Percentiles rank a stretch among this genome's conserved stretches.
Evolutionary conservation across 1,140 invertebrate genomes (phyloP).

Genomic region (Nasonia giraulti): DNA sequence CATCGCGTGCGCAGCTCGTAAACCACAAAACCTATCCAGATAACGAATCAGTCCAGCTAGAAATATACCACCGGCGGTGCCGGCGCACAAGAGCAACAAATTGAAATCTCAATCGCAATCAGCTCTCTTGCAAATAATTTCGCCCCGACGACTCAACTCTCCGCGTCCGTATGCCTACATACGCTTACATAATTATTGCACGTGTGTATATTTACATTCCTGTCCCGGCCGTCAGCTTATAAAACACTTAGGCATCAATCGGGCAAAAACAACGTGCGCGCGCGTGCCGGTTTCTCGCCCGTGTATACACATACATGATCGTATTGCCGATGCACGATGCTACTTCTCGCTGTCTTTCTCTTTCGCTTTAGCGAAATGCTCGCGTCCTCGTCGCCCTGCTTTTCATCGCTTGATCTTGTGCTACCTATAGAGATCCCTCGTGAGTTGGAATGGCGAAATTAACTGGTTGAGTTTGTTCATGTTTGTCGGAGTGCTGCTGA

Average conservation of each 20-base stretch:
- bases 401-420: background rate
- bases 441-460: background rate
- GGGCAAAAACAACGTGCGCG: conserved; percentile 4
- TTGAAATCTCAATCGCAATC: background rate
- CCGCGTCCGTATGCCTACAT: background rate
- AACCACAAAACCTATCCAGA: background rate
- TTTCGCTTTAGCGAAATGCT: background rate
- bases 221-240: background rate
- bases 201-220: background rate
- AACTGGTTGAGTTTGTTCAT: background rate
- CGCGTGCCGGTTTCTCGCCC: conserved; percentile 13
- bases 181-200: conserved; percentile 25
- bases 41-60: background rate
- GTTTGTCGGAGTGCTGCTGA: too few relatives aligned
- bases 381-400: background rate
- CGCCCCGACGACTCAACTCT: background rate
- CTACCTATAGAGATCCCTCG: background rate
- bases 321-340: background rate
- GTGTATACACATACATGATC: background rate
- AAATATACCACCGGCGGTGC: background rate
- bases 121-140: background rate
- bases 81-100: background rate
- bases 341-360: background rate
- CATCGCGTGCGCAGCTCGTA: background rate
- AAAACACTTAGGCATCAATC: conserved; percentile 11